These are phyloP conservation scores for Nilaparvata lugens DNA, from an alignment of 1,140 invertebrate genomes.

Conservation along the genomic window DNA sequence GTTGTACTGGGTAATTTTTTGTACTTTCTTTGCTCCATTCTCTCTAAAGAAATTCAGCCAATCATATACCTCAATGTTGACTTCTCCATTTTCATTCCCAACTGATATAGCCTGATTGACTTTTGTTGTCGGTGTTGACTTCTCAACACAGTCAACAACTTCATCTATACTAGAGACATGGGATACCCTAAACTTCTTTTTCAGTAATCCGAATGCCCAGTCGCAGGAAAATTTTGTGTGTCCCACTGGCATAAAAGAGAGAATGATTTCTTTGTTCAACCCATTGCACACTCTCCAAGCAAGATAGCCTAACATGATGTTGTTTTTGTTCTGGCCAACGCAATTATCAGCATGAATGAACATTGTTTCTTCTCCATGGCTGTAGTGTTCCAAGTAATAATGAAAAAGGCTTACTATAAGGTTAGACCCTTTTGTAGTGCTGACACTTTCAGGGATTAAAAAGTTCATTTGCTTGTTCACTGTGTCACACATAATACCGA, in stretches of 20 bases:
- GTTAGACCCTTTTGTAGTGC: constrained; percentile 14
- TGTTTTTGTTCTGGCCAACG: constrained; percentile 21
- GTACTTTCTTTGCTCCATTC: constrained; percentile 9
- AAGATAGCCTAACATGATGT: constrained; percentile 7
- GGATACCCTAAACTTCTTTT: constrained; percentile 6
- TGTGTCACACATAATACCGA: constrained; percentile 20
- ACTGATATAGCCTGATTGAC: constrained; percentile 8
- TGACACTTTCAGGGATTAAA: constrained; percentile 14
- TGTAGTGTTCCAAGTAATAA: constrained; percentile 14
- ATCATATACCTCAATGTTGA: constrained; percentile 7
- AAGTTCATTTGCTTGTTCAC: constrained; percentile 16
- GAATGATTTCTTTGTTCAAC: constrained; percentile 4
- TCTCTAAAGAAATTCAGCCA: constrained; percentile 7
- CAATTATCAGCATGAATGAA: constrained; percentile 21
- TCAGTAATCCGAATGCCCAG: constrained; percentile 14
- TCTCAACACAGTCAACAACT: constrained; percentile 1
- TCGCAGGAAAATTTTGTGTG: constrained; percentile 17
- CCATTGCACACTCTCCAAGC: constrained; percentile 6
- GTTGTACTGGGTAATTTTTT: constrained; percentile 6
- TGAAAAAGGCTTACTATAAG: constrained; percentile 15
- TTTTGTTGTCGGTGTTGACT: constrained; percentile 10
- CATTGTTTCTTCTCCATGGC: constrained; percentile 7
- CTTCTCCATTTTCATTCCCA: constrained; percentile 9
- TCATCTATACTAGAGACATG: constrained; percentile 13
- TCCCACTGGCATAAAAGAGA: constrained; percentile 12